Evolutionary conservation across 1,140 invertebrate species (phyloP).

Genomic region (Drosophila setifemur): DNA sequence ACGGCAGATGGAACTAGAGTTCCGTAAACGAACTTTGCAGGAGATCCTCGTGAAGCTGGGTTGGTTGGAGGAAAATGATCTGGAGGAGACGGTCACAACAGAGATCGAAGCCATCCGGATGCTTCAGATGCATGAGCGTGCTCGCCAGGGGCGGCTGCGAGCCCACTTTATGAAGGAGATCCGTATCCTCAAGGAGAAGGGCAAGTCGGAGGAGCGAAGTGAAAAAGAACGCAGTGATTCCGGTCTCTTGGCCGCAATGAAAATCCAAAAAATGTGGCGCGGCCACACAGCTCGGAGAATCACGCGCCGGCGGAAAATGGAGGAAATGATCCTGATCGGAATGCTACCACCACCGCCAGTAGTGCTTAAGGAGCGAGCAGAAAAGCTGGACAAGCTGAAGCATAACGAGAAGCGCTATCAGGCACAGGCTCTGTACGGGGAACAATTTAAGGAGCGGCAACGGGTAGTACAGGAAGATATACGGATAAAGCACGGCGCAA

Average conservation of each 20-base stretch:
- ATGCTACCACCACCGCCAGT: conserved; percentile 84
- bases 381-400: conserved; percentile 60
- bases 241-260: conserved; percentile 87
- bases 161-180: conserved; percentile 96
- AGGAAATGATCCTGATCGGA: conserved; percentile 95
- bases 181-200: conserved; percentile 88
- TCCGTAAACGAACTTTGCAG: conserved; percentile 86
- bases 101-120: conserved; percentile 92
- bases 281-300: conserved; percentile 89
- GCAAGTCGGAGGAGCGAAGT: conserved; percentile 84
- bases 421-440: conserved; percentile 85
- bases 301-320: conserved; percentile 87
- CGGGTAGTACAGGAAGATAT: conserved; percentile 85
- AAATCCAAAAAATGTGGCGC: conserved; percentile 92
- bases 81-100: conserved; percentile 86
- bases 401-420: conserved; percentile 83
- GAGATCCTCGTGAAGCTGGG: conserved; percentile 87
- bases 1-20: conserved; percentile 85
- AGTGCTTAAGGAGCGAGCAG: conserved; percentile 65
- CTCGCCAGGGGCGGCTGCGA: conserved; percentile 91
- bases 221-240: conserved; percentile 83
- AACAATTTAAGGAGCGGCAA: conserved; percentile 86
- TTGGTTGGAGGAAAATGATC: conserved; percentile 85
- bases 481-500: conserved; percentile 85
- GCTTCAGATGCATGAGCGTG: conserved; percentile 95